phyloP scores from a whole-genome alignment of 2,797 vertebrate species.

The Lagorchestes hirsutus region DNA sequence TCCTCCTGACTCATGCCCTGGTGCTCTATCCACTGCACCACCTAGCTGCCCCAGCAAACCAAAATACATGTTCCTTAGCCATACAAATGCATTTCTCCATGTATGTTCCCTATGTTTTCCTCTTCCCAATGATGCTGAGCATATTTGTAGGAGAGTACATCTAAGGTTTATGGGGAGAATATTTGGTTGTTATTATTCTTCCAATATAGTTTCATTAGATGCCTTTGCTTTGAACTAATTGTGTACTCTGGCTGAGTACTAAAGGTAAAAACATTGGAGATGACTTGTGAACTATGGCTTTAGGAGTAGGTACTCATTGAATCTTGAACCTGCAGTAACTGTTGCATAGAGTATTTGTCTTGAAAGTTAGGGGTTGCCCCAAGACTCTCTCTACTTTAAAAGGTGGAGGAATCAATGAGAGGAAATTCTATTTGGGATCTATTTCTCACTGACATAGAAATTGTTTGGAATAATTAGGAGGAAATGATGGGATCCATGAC shows the following conservation, averaged over 20 bases:
- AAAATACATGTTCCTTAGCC: neutral
- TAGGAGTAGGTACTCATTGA: neutral
- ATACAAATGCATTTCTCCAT: neutral
- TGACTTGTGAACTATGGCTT: neutral
- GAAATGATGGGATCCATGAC: neutral
- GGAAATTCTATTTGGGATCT: neutral
- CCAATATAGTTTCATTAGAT: neutral
- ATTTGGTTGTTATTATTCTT: neutral
- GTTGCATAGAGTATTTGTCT: neutral
- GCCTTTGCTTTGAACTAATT: neutral
- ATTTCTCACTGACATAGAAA: neutral
- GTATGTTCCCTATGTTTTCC: neutral
- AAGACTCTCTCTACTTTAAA: neutral
- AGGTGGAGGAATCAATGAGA: neutral
- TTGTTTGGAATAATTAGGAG: neutral
- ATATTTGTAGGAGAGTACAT: neutral
- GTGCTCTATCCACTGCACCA: too few species aligned
- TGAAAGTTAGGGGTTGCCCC: neutral
- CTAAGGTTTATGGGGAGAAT: neutral
- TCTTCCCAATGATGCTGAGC: neutral
- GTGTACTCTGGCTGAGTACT: neutral
- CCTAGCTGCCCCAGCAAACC: too few species aligned
- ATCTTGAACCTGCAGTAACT: neutral
- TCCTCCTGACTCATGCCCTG: too few species aligned
- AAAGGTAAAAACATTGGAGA: neutral